Percentiles rank a stretch among this genome's conserved stretches.
These are phyloP conservation scores for Mormoops blainvillei DNA, from an alignment of 2,113 vertebrate species.

Conservation along the genomic window DNA sequence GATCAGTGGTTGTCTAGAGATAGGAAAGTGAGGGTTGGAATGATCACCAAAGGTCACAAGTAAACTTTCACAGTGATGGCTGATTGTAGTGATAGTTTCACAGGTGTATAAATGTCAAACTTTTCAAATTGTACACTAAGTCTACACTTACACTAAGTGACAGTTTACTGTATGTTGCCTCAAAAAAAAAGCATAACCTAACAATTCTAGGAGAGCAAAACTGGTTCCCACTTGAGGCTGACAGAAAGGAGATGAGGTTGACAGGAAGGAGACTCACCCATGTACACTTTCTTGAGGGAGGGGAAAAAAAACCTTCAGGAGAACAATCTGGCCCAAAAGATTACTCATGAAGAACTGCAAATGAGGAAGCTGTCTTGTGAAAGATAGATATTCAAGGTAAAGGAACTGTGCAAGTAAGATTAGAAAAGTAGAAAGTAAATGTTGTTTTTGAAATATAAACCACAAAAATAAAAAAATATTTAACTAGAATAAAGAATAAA, in stretches of 20 bases:
- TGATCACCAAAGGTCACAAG: not conserved
- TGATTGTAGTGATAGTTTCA: not conserved
- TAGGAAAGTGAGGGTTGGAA: not conserved
- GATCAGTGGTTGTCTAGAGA: not conserved
- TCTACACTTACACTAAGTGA: not conserved
- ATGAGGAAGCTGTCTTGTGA: conserved; percentile 10
- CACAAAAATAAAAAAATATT: not conserved
- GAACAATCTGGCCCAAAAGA: not conserved
- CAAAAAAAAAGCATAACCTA: not conserved
- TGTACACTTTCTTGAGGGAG: not conserved
- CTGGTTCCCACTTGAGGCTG: not conserved
- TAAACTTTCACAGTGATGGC: not conserved
- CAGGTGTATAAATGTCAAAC: not conserved
- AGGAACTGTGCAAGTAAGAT: conserved; percentile 29
- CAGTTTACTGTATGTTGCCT: not conserved
- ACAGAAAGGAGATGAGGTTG: not conserved
- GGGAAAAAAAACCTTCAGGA: not conserved
- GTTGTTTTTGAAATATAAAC: not conserved
- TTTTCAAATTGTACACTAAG: not conserved
- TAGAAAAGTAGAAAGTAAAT: conserved; percentile 2
- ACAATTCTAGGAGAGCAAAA: not conserved
- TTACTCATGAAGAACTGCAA: not conserved
- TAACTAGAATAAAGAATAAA: conserved; percentile 6
- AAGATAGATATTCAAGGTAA: not conserved
- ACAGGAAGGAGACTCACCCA: not conserved